Evolutionary conservation across 2,113 vertebrate genomes (phyloP), one percentile per base, ranked within the genome.

Genomic region (Vidua chalybeata): DNA sequence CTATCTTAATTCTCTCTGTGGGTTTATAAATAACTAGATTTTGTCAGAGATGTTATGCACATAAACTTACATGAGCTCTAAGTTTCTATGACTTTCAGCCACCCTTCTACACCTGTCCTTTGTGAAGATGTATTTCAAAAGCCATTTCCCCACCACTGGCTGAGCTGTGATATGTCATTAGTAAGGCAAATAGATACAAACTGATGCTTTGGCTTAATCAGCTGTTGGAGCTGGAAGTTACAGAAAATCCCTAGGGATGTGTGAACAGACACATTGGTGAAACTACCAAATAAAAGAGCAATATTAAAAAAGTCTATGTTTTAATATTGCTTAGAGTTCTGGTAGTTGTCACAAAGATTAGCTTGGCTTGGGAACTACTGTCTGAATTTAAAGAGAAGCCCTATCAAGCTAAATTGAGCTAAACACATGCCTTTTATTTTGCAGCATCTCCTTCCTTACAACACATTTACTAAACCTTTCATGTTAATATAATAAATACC

Each of bases 401-500:
- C 18, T 52, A 26, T 51, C 33, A 17, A 91, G 22, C 10, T 39
- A 35, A 59, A 51, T 15, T 16, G 6, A 93, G 17, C 15, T 39
- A 31, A 55, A 43, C 15, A 18, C 4, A 5, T 0, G 0, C 7
- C 16, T 48, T 82, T 75, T 61, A 31, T 61, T 78, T 84, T 80
- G 39, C 54, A 78, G 4, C 35, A 62, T 26, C 20, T 85, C 23
- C 20, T 79, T 93, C 55, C 28, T 67, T 74, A 3, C 16, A 30
- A 33, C 5, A 10, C 9, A 35, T 59, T 27, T 74, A 33, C 49
- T 82, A 84, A 87, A 56, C 9, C 7, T 52, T 75, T 6, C 5
- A 2, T 1, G 5, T 45, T 82, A 59, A 24, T 0, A 1, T 71
- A 33, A 41, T 45, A 76, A 59, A 52, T 28, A 18, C 0, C 8